These are phyloP conservation scores for Sebastes steindachneri DNA, from an alignment of 2,797 vertebrate species.

Conservation along the genomic window DNA sequence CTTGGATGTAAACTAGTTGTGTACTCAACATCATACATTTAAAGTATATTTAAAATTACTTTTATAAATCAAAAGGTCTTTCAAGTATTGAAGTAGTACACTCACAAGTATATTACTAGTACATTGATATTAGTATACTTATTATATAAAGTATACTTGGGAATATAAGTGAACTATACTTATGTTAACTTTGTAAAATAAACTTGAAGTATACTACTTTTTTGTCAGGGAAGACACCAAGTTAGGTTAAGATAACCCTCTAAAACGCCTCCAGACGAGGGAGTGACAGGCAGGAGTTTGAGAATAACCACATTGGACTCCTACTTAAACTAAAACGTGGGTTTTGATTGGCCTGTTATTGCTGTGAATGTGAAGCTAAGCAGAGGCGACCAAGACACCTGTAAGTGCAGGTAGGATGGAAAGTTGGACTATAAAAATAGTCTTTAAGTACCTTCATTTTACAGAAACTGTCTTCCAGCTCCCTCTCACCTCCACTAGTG, in stretches of 20 bases:
- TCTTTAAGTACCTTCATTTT: conserved; percentile 3
- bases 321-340: neutral
- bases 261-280: neutral
- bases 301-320: neutral
- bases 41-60: too few species aligned
- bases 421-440: conserved; percentile 21
- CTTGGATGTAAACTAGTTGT: too few species aligned
- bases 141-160: too few species aligned
- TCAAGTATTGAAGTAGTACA: too few species aligned
- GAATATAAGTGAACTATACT: too few species aligned
- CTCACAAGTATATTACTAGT: too few species aligned
- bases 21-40: too few species aligned
- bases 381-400: neutral
- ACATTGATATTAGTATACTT: too few species aligned
- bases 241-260: neutral
- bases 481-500: conserved; percentile 32
- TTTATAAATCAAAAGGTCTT: too few species aligned
- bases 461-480: neutral
- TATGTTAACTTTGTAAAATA: too few species aligned
- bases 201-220: too few species aligned
- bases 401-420: neutral
- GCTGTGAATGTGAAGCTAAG: neutral
- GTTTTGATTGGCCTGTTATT: neutral
- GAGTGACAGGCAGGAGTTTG: neutral
- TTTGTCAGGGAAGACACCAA: neutral